Evolutionary conservation across 2,113 vertebrate species (phyloP), one percentile per base, ranked within the genome.

Genomic region (Anoplopoma fimbria): DNA sequence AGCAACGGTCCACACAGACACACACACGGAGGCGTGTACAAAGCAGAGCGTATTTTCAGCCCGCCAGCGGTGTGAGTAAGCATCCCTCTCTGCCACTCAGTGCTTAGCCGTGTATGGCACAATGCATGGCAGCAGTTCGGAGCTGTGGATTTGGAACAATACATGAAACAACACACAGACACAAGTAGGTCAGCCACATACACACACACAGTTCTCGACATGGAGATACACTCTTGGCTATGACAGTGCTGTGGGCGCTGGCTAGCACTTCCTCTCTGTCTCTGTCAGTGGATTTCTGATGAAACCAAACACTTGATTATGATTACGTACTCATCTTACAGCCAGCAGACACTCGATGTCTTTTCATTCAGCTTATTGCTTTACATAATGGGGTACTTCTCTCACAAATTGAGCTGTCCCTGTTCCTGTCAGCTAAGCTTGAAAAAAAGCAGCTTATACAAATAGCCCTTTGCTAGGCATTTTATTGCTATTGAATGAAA

Each of bases 51-150:
- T 72, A 80, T 87, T 86, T 85, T 71, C 61, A 70, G 84, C 77
- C 88, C 79, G 87, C 76, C 77, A 86, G 87, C 68, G 6, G 77
- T 82, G 86, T 87, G 89, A 88, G 87, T 82, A 87, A 87, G 88
- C 83, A 51, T 77, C 69, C 75, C 77, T 69, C 75, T 77, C 78
- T 88, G 86, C 85, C 87, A 83, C 87, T 89, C 87, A 83, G 45
- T 64, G 79, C 87, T 79, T 73, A 72, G 79, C 42, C 9, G 19
- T 64, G 89, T 75, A 69, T 74, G 76, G 60, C 74, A 77, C 87
- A 77, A 77, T 74, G 76, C 76, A 57, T 69, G 70, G 83, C 84
- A 85, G 83, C 61, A 68, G 76, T 87, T 89, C 81, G 82, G 63
- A 84, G 57, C 74, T 47, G 49, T 38, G 58, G 53, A 78, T 81